These are phyloP conservation scores for Holotrichia oblita DNA, from an alignment of 1,140 invertebrate genomes.

Conservation along the genomic window DNA sequence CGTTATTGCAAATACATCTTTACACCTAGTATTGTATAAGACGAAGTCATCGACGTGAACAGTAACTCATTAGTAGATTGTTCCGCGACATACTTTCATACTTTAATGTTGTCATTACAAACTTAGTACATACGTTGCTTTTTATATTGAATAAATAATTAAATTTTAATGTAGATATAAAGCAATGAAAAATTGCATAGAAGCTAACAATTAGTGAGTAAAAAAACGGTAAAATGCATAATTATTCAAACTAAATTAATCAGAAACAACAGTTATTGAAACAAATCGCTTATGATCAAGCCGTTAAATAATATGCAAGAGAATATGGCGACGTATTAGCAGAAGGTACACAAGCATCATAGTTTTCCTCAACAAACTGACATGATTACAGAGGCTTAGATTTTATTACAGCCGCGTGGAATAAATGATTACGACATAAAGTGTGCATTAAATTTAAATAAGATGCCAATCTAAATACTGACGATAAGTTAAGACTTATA, in stretches of 20 bases:
- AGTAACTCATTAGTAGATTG: too few relatives aligned
- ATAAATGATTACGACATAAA: conserved; percentile 8
- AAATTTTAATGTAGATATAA: background rate
- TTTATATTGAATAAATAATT: background rate
- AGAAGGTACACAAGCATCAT: background rate
- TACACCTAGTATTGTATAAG: too few relatives aligned
- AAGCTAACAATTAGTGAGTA: background rate
- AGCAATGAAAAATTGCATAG: background rate
- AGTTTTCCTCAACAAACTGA: background rate
- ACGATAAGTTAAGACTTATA: conserved; percentile 27
- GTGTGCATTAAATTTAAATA: conserved; percentile 25
- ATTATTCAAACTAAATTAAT: background rate
- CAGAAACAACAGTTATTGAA: background rate
- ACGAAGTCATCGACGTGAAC: too few relatives aligned
- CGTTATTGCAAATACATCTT: too few relatives aligned
- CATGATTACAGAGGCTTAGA: background rate
- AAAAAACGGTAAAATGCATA: conserved; percentile 5
- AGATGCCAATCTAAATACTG: conserved; percentile 27
- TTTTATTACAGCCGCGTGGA: background rate
- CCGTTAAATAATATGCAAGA: background rate
- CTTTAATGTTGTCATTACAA: background rate
- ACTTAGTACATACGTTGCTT: background rate
- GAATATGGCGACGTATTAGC: background rate
- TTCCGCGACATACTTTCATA: too few relatives aligned
- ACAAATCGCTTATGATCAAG: background rate